Conservation (phyloP, 2,797 vertebrate genomes). For the Gymnothorax reevesii region DNA sequence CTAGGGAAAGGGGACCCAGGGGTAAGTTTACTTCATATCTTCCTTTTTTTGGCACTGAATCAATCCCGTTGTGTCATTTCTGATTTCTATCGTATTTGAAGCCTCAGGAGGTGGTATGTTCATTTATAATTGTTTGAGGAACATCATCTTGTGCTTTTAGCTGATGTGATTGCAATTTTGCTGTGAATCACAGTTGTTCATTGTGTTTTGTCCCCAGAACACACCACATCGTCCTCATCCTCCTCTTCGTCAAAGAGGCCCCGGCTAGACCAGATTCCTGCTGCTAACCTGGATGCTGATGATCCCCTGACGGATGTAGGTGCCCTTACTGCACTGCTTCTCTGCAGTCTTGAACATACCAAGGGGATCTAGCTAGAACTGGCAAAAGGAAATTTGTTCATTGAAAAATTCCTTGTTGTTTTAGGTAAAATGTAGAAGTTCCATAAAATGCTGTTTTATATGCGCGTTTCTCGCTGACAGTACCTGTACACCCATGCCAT, state of each 20-base stretch:
- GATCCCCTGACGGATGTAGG: constrained; percentile 94
- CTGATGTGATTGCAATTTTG: not conserved
- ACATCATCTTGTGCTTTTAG: not conserved
- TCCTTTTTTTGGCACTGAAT: not conserved
- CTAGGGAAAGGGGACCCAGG: constrained; percentile 88
- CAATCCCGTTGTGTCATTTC: not conserved
- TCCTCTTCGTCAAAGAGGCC: constrained; percentile 96
- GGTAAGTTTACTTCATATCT: constrained; percentile 65
- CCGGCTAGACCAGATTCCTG: constrained; percentile 94
- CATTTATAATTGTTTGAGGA: not conserved
- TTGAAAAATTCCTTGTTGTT: too few relatives aligned
- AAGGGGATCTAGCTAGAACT: not conserved
- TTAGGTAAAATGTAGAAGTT: not conserved
- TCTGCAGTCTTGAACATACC: not conserved
- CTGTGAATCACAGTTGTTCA: not conserved
- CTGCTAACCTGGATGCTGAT: constrained; percentile 95
- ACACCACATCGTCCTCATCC: constrained; percentile 91
- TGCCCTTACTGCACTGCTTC: constrained; percentile 21
- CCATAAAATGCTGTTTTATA: too few relatives aligned
- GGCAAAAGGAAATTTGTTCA: too few relatives aligned
- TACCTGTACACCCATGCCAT: too few relatives aligned
- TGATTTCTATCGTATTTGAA: not conserved
- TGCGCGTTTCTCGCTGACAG: too few relatives aligned
- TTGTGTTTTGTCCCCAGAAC: constrained; percentile 68
- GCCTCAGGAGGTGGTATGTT: not conserved